These are phyloP conservation scores for Romanogobio albipinnatus DNA, from an alignment of 2,113 vertebrate genomes.

Conservation along the genomic window DNA sequence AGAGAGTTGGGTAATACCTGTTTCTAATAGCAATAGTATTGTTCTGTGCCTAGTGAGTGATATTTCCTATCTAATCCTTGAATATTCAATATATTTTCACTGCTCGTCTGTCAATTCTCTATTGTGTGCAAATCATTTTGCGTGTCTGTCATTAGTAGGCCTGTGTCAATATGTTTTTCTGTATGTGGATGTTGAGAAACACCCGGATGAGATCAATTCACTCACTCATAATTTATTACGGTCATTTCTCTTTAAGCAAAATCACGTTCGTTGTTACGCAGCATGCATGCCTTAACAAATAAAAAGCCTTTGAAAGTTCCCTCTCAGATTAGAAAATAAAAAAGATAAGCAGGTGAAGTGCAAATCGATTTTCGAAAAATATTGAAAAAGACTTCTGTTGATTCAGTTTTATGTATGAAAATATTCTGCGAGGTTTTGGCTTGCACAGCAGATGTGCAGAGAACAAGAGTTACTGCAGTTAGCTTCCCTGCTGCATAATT, in stretches of 20 bases:
- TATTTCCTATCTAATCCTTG: conserved; percentile 53
- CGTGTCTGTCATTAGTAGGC: conserved; percentile 9
- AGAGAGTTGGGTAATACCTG: conserved; percentile 53
- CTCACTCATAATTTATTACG: conserved; percentile 18
- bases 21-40: conserved; percentile 74
- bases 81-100: conserved; percentile 59
- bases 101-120: conserved; percentile 49
- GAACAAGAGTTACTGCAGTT: conserved; percentile 12
- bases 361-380: neutral
- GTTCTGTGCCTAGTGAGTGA: conserved; percentile 61
- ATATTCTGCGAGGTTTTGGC: conserved; percentile 26
- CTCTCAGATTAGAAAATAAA: conserved; percentile 19
- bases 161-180: neutral
- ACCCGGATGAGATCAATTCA: conserved; percentile 26
- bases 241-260: neutral
- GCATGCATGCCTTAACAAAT: conserved; percentile 50
- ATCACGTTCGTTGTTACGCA: conserved; percentile 30
- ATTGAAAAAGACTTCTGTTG: neutral
- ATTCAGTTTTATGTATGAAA: conserved; percentile 12
- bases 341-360: conserved; percentile 35
- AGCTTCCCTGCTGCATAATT: conserved; percentile 42
- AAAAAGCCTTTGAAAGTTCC: conserved; percentile 21
- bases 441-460: conserved; percentile 32
- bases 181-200: conserved; percentile 1
- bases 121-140: conserved; percentile 36